These are phyloP conservation scores for Drosophila gunungcola DNA, from an alignment of 1,140 invertebrate species.

Conservation along the genomic window DNA sequence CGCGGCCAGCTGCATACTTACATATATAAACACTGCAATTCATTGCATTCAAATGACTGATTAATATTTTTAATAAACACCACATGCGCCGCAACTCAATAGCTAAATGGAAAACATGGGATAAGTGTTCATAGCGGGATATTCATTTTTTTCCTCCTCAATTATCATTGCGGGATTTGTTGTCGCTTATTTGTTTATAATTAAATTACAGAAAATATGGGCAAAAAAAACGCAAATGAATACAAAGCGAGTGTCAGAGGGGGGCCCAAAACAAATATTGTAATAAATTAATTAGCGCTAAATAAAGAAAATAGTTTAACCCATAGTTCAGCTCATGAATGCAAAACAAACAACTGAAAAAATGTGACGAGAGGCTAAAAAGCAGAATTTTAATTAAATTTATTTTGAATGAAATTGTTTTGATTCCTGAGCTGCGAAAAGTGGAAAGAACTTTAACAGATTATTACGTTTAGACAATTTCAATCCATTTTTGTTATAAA, in stretches of 20 bases:
- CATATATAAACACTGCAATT: constrained; percentile 60
- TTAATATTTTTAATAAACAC: constrained; percentile 83
- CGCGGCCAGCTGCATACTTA: constrained; percentile 6
- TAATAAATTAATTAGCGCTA: constrained; percentile 81
- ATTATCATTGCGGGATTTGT: constrained; percentile 55
- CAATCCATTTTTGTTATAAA: not conserved
- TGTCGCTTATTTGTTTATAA: constrained; percentile 79
- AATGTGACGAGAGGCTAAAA: constrained; percentile 9
- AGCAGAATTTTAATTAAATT: constrained; percentile 76
- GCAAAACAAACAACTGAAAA: constrained; percentile 15
- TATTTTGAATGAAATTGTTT: constrained; percentile 74
- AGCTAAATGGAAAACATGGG: constrained; percentile 32
- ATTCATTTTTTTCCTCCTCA: constrained; percentile 19
- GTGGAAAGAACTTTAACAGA: constrained; percentile 5
- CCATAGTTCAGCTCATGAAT: constrained; percentile 37
- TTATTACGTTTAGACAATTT: constrained; percentile 3
- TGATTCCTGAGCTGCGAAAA: constrained; percentile 54
- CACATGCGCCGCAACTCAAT: constrained; percentile 42
- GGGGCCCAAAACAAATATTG: constrained; percentile 65
- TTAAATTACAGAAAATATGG: constrained; percentile 70
- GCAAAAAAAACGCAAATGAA: constrained; percentile 48
- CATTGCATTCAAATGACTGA: constrained; percentile 84
- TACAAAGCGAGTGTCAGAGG: constrained; percentile 26
- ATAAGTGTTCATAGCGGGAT: constrained; percentile 55
- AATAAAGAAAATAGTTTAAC: constrained; percentile 72